A percentile compares a stretch with the other conserved stretches of the same genome.
Evolutionary conservation across 2,113 vertebrate species (phyloP).

Genomic region (Chionis minor): DNA sequence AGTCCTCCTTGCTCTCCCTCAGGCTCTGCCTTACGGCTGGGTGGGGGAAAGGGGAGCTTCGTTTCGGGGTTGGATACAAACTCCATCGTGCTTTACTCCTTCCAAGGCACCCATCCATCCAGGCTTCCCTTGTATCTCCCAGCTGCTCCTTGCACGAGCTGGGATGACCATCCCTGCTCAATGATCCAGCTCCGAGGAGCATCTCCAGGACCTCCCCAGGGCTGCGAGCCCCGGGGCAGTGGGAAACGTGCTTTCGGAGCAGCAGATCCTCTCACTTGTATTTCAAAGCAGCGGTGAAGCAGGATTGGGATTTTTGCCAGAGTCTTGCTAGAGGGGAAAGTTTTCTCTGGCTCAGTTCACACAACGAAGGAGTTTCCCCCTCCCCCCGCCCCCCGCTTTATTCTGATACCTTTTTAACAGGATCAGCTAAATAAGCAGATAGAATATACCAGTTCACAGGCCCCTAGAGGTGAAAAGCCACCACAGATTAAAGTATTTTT

Average conservation of each 20-base stretch:
- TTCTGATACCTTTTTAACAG: conserved; percentile 58
- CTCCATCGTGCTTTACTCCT: background rate
- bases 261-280: background rate
- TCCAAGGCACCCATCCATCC: background rate
- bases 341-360: conserved; percentile 52
- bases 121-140: background rate
- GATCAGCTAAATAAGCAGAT: conserved; percentile 53
- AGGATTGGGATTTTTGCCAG: conserved; percentile 54
- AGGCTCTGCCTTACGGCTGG: background rate
- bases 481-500: conserved; percentile 7
- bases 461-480: conserved; percentile 45
- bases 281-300: conserved; percentile 26
- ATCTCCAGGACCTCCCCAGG: background rate
- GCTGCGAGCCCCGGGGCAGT: background rate
- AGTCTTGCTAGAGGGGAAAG: conserved; percentile 64
- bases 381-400: background rate
- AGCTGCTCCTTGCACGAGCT: background rate
- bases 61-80: rapidly evolving
- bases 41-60: background rate
- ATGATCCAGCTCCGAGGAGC: background rate
- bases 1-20: background rate
- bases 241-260: background rate
- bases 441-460: background rate
- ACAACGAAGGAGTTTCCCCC: background rate
- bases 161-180: background rate